Base-by-base conservation (phyloP, 2,888 invertebrate species). In the Megaustenia siamemsis region DNA sequence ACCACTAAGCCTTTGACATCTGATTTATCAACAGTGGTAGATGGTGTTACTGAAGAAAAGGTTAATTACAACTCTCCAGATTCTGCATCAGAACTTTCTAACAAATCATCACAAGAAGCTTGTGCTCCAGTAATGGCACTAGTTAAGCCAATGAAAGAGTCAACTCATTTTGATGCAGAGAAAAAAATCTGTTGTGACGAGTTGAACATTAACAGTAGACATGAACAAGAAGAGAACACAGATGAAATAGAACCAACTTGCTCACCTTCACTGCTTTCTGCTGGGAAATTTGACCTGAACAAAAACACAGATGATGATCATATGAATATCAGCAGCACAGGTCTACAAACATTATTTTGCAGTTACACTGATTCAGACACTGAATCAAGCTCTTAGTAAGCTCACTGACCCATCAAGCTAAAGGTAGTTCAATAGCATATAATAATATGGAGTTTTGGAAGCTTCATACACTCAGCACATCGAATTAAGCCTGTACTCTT, bases 331-430 rank as follows among this genome's bases (percentile, higher is more conserved):
- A 71, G n/a, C 32, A 71, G 75, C 45, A 82, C 60, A 43, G 73
- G 82, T 24, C 75, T 82, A 49, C 63, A 63, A n/a, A 21, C 73
- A 63, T 75, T 83, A 28, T 68, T 77, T 3, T 53, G 75, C 28
- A 83, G 69, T 21, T 83, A 83, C 49, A 43, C 68, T 68, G 77
- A 77, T 38, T 83, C 83, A 18, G 83, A 83, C 45, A 77, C 68
- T 77, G 77, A 83, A 32, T 83, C 53, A n/a, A 56, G 69, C 53
- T 78, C 45, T 43, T 63, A 78, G 32, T 45, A 49, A 40, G 38
- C 35, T n/a, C n/a, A n/a, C n/a, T n/a, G n/a, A n/a, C n/a, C n/a
- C n/a, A n/a, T n/a, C n/a, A n/a, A n/a, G n/a, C n/a, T n/a, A n/a
- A n/a, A n/a, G n/a, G n/a, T n/a, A n/a, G n/a, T n/a, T n/a, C n/a